phyloP scores from a whole-genome alignment of 2,797 vertebrate species.

The Falco berigora region DNA sequence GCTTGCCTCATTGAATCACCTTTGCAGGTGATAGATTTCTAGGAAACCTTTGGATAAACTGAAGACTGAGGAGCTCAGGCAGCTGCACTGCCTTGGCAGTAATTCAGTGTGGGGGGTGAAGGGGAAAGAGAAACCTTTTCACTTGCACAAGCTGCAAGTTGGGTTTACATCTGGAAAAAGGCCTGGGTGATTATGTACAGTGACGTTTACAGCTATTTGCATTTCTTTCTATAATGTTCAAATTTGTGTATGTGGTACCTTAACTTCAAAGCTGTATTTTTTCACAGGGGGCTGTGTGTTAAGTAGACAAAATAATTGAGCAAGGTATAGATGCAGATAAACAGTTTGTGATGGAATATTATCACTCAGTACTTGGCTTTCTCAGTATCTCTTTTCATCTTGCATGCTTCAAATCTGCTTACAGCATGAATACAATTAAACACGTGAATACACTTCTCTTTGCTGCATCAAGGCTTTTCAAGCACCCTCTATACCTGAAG shows the following conservation, averaged over 20 bases:
- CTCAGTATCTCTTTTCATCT: background rate
- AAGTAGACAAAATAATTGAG: background rate
- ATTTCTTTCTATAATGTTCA: background rate
- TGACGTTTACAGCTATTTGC: background rate
- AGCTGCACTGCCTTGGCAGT: background rate
- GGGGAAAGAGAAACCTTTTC: background rate
- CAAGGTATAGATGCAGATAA: background rate
- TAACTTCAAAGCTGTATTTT: background rate
- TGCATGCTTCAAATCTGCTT: background rate
- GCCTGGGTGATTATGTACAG: background rate
- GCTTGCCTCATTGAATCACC: background rate
- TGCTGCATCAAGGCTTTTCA: background rate
- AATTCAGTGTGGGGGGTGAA: background rate
- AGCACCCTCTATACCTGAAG: background rate
- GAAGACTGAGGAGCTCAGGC: background rate
- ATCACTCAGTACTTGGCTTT: background rate
- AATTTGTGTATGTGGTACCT: background rate
- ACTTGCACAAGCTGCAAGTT: background rate
- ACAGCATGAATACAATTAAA: background rate
- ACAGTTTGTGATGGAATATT: background rate
- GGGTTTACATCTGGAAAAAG: background rate
- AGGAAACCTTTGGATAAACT: background rate
- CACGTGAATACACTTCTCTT: background rate
- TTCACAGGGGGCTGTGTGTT: background rate
- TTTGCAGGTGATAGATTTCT: background rate